Evolutionary conservation across 2,797 vertebrate species (phyloP), one percentile per base, ranked within the genome.

Genomic region (Petrocephalus sullivani): DNA sequence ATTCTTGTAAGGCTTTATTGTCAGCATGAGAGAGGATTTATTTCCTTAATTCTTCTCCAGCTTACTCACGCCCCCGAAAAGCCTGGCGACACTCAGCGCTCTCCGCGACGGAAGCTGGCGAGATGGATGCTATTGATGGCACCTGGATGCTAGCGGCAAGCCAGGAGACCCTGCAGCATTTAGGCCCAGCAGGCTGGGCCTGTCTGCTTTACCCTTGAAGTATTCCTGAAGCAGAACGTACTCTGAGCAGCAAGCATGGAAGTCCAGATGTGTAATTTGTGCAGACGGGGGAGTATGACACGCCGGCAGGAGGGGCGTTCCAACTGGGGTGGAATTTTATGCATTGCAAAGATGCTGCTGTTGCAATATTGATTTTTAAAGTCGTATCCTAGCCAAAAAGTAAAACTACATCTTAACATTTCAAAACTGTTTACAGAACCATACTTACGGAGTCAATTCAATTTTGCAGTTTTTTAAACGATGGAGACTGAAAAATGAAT

Each of bases 1-100:
- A 46, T 81, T 4, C 75, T 81, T 49, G 14, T 41, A n/a, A 37
- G 16, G 54, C 56, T 60, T 37, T 86, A 41, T 57, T 60, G 41
- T 56, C 53, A 9, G 3, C 33, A 37, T 86, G 54, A 84, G 21
- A 56, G 9, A 0, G 23, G 21, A 23, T 85, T 60, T 78, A 12
- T 60, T 46, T 60, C 7, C 21, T 21, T 67, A 46, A 56, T 84
- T 88, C 33, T 54, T 60, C 33, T 84, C 41, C 91, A 99, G 98
- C 95, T 98, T 99, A 92, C 95, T 99, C 93, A 97, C 98, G 90
- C 97, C 98, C 90, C 98, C 98, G 93, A 99, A 99, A 94, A 97
- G 98, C 61, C 95, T 99, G 89, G 95, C 98, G 1, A 96, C 98
- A 21, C 95, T 99, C 92, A 98, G 97, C 89, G 95, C 98, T 61